These are phyloP conservation scores for Calosoma granatense DNA, from an alignment of 1,140 invertebrate genomes.

Conservation along the genomic window DNA sequence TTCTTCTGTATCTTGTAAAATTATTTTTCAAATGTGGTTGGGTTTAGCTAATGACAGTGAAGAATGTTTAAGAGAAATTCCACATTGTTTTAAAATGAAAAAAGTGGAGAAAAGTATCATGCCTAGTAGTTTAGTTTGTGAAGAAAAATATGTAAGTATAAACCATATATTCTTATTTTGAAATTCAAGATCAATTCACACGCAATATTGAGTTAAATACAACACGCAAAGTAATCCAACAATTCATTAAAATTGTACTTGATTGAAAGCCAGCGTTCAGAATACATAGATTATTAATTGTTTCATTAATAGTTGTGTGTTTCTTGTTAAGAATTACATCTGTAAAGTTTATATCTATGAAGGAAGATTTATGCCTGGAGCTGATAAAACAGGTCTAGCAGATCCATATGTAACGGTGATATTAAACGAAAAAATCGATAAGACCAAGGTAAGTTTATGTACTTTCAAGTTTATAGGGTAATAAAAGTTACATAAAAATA, in stretches of 20 bases:
- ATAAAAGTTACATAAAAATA: too few relatives aligned
- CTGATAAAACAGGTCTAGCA: conserved; percentile 39
- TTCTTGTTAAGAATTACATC: too few relatives aligned
- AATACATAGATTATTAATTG: too few relatives aligned
- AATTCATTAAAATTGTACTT: too few relatives aligned
- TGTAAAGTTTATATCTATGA: conserved; percentile 49
- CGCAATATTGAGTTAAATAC: too few relatives aligned
- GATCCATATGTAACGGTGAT: conserved; percentile 41
- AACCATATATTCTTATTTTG: neutral
- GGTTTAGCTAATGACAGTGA: conserved; percentile 23
- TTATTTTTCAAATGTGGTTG: conserved; percentile 31
- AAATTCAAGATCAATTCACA: too few relatives aligned
- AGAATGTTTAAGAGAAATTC: conserved; percentile 30
- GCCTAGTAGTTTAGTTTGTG: conserved; percentile 12
- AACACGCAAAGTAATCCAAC: too few relatives aligned
- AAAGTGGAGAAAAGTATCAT: conserved; percentile 30
- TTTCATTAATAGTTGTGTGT: too few relatives aligned
- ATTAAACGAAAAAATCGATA: conserved; percentile 30
- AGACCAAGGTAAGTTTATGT: conserved; percentile 31
- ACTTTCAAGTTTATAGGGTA: too few relatives aligned
- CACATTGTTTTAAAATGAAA: conserved; percentile 28
- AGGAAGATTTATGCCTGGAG: conserved; percentile 44
- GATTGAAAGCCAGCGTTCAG: too few relatives aligned
- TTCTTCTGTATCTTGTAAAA: conserved; percentile 25
- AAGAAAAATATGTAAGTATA: conserved; percentile 4